Base-by-base conservation (phyloP, 2,888 invertebrate species). In the Agonopterix alstromeriana region DNA sequence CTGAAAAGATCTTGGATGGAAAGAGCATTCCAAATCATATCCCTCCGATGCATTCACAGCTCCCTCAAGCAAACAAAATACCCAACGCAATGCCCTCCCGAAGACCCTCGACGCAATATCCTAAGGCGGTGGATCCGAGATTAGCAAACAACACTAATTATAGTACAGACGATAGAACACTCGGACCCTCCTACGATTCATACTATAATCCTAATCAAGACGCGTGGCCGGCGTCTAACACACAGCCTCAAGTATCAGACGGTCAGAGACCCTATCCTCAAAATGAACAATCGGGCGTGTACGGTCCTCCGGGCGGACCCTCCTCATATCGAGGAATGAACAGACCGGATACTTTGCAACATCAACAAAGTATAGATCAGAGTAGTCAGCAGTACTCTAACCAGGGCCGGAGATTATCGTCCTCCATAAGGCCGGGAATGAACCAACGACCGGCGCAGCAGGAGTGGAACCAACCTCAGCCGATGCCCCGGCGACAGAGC, bases 11-110 rank as follows among this genome's bases (percentile, higher is more conserved):
- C 76, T 78, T 82, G 78, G 86, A 86, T 68, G 82, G 82, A 82
- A 88, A 84, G 86, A 89, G 78, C 88, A 88, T 83, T 89, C 90
- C 84, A 84, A 88, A 86, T 77, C 88, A 84, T 82, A 83, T 86
- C 82, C 88, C 88, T 80, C 89, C 89, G 81, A 87, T 77, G 74
- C 82, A 85, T 72, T 78, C 85, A 65, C 83, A 84, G 69, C 77
- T 86, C 64, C 86, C 82, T 60, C 87, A 84, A 70, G 70, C 67
- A 53, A 86, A 78, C 66, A 81, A 79, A 76, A 62, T 77, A 58
- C 73, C 85, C 50, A 86, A 88, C 55, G 78, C 88, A 53, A 64
- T 86, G 60, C 67, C 86, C 53, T 77, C 88, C 48, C 82, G 87
- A 66, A 73, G 88, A 69, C 82, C 75, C 51, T 77, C 80, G 36